These are phyloP conservation scores for Physeter macrocephalus DNA, from an alignment of 2,113 vertebrate genomes.

Conservation along the genomic window DNA sequence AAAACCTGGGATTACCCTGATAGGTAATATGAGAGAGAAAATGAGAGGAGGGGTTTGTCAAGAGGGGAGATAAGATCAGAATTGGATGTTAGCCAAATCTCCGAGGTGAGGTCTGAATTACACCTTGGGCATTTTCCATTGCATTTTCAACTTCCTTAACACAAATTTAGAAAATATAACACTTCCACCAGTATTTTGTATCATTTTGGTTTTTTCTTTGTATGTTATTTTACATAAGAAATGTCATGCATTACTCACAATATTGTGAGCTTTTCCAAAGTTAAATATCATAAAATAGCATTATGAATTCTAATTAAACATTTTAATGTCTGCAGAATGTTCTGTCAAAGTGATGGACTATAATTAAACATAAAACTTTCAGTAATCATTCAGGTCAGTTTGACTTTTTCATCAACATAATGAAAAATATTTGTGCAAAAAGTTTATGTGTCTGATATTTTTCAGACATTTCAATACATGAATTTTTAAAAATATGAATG, in stretches of 20 bases:
- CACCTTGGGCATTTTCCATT: neutral
- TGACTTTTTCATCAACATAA: neutral
- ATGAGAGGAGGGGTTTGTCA: neutral
- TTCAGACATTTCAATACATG: neutral
- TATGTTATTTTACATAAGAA: neutral
- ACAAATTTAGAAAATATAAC: neutral
- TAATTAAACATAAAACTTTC: constrained; percentile 23
- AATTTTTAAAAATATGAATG: neutral
- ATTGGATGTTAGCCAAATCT: neutral
- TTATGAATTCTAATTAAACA: neutral
- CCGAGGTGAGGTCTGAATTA: neutral
- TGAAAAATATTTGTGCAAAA: neutral
- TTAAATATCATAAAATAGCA: neutral
- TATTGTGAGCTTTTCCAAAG: neutral
- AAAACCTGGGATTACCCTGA: neutral
- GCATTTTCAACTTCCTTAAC: neutral
- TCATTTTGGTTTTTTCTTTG: neutral
- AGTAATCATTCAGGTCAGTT: neutral
- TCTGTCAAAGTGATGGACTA: neutral
- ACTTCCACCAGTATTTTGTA: neutral
- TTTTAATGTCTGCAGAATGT: neutral
- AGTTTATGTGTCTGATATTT: neutral
- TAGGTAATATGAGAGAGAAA: neutral
- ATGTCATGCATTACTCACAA: neutral
- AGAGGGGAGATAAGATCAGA: neutral